Evolutionary conservation across 2,888 invertebrate genomes (phyloP).

Genomic region (Eurytoma californica): DNA sequence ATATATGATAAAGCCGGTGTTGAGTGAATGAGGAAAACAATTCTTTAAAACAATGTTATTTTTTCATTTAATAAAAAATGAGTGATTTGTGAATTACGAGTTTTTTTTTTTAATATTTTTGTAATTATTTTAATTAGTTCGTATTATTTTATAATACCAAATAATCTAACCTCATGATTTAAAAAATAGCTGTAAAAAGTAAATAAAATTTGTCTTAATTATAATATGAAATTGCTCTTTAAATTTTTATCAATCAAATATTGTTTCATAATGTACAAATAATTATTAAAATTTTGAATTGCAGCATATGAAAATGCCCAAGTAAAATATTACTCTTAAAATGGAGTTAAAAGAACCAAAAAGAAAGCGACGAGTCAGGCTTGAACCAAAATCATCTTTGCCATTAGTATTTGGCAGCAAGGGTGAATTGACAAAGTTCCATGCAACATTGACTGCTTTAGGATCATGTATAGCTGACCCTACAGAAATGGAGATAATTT

Average conservation of each 20-base stretch:
- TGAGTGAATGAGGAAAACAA: too few species aligned
- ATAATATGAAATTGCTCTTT: too few species aligned
- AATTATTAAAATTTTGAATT: not conserved
- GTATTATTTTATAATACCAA: too few species aligned
- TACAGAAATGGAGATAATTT: conserved; percentile 79
- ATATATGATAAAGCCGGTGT: too few species aligned
- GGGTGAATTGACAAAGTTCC: conserved; percentile 77
- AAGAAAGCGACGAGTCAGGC: conserved; percentile 74
- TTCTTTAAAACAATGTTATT: not conserved
- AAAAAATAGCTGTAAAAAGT: not conserved
- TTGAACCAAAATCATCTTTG: conserved; percentile 70
- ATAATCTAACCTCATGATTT: not conserved
- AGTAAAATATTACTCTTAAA: conserved; percentile 50
- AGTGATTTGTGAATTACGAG: too few species aligned
- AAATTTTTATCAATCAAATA: too few species aligned
- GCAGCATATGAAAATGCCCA: not conserved
- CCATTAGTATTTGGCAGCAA: conserved; percentile 74
- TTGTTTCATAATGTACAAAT: too few species aligned
- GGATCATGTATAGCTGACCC: conserved; percentile 80
- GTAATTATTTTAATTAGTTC: too few species aligned
- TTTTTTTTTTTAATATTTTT: too few species aligned
- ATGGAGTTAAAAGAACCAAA: conserved; percentile 77
- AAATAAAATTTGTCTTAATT: not conserved
- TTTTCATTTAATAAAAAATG: not conserved
- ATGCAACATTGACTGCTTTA: conserved; percentile 82